These are phyloP conservation scores for Hylia prasina DNA, from an alignment of 2,113 vertebrate species.

Conservation along the genomic window DNA sequence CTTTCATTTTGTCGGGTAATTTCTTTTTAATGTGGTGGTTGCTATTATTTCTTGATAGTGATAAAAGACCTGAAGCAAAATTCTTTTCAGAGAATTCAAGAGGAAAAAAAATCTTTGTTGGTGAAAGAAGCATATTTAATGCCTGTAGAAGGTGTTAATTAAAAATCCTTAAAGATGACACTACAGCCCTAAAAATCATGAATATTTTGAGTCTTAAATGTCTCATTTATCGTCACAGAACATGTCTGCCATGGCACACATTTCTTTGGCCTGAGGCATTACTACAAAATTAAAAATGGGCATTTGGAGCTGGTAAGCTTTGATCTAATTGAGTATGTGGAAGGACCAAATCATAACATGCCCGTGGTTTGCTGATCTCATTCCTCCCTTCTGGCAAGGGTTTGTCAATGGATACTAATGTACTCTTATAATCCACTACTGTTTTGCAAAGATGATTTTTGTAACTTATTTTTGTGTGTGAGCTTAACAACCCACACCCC, in stretches of 20 bases:
- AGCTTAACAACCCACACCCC: background rate
- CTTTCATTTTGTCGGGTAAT: conserved; percentile 48
- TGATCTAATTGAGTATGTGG: conserved; percentile 42
- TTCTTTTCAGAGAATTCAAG: conserved; percentile 1
- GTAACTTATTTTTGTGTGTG: background rate
- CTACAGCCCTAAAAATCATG: conserved; percentile 4
- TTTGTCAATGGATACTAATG: conserved; percentile 35
- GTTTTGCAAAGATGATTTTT: background rate
- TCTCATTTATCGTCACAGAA: conserved; percentile 33
- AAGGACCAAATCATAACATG: conserved; percentile 28
- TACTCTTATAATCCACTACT: background rate
- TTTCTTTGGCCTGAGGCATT: conserved; percentile 15
- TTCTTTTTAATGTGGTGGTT: conserved; percentile 55
- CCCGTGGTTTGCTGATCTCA: conserved; percentile 22
- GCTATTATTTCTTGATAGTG: conserved; percentile 54
- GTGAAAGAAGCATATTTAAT: conserved; percentile 45
- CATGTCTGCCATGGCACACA: background rate
- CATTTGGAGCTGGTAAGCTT: conserved; percentile 39
- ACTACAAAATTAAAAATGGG: conserved; percentile 50
- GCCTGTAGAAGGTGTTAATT: conserved; percentile 57
- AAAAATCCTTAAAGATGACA: conserved; percentile 50
- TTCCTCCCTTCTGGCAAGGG: conserved; percentile 32
- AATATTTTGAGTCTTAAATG: conserved; percentile 41
- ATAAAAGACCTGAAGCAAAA: conserved; percentile 56
- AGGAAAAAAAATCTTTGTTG: conserved; percentile 25